phyloP scores from a whole-genome alignment of 2,113 vertebrate genomes.

The Ramphastos sulfuratus region DNA sequence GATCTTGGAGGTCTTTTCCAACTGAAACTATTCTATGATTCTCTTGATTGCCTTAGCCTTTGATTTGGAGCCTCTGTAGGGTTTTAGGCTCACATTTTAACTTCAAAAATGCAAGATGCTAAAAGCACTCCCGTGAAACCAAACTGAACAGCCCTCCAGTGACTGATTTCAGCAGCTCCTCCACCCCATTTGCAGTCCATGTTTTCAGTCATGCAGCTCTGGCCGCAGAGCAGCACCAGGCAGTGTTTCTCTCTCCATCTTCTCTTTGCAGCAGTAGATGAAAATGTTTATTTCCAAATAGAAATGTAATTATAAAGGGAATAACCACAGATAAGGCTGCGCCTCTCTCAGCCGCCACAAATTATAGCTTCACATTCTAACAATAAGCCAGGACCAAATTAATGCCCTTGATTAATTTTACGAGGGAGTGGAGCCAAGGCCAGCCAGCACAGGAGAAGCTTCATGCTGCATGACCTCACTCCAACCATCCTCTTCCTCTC shows the following conservation, averaged over 20 bases:
- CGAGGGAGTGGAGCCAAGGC: background rate
- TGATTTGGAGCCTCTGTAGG: background rate
- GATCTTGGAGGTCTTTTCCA: too few species aligned
- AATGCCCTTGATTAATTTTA: slow-evolving; percentile 50
- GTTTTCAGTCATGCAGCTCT: background rate
- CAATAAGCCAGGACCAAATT: slow-evolving; percentile 41
- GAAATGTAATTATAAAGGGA: slow-evolving; percentile 41
- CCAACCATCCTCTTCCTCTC: background rate
- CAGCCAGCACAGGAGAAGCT: background rate
- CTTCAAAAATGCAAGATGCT: background rate
- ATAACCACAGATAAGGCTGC: slow-evolving; percentile 45
- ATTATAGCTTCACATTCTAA: slow-evolving; percentile 32
- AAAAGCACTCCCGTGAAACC: background rate
- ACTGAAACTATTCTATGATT: too few species aligned
- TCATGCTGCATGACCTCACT: slow-evolving; percentile 33
- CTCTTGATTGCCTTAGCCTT: background rate
- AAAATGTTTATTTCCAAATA: slow-evolving; percentile 48
- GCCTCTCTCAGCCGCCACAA: slow-evolving; percentile 25
- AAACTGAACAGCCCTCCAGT: background rate
- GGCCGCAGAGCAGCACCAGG: background rate
- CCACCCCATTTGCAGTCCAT: background rate
- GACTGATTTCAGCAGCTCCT: background rate
- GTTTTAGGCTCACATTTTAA: background rate
- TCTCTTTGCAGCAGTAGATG: slow-evolving; percentile 25
- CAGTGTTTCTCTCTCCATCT: background rate